These are phyloP conservation scores for Saturnia japonica DNA, from an alignment of 2,888 invertebrate species.

Conservation along the genomic window DNA sequence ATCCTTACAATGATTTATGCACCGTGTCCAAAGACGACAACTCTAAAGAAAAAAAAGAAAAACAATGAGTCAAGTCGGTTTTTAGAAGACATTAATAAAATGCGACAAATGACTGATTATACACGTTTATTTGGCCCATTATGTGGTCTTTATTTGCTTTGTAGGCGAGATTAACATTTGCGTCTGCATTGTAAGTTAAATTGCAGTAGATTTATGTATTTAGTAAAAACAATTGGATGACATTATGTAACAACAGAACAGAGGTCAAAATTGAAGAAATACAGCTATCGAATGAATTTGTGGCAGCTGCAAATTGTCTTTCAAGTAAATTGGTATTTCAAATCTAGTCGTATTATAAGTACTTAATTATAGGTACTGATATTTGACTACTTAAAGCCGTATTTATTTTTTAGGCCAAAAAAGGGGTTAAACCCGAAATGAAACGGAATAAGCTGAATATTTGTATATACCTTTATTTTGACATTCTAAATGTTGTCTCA, in stretches of 20 bases:
- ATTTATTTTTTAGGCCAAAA: no score
- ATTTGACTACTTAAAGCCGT: no score
- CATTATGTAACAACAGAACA: background rate
- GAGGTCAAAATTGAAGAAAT: background rate
- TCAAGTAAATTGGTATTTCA: background rate
- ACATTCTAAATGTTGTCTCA: no score
- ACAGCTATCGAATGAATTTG: background rate
- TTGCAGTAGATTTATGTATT: background rate
- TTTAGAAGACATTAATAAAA: constrained; percentile 38
- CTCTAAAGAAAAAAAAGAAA: constrained; percentile 18
- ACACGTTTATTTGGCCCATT: constrained; percentile 30
- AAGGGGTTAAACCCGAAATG: no score
- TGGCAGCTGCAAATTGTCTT: background rate
- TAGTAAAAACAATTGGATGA: background rate
- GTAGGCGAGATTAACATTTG: constrained; percentile 18
- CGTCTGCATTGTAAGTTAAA: constrained; percentile 10
- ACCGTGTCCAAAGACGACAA: constrained; percentile 23
- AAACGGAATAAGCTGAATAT: no score
- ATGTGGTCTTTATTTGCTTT: constrained; percentile 18
- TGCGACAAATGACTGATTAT: constrained; percentile 46
- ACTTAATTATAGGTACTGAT: no score
- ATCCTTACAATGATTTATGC: constrained; percentile 54
- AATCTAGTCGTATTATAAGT: no score
- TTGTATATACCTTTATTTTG: no score
- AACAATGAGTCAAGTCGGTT: constrained; percentile 33